Evolutionary conservation across 1,140 invertebrate genomes (phyloP), one percentile per base, ranked within the genome.

Genomic region (Penaeus vannamei): DNA sequence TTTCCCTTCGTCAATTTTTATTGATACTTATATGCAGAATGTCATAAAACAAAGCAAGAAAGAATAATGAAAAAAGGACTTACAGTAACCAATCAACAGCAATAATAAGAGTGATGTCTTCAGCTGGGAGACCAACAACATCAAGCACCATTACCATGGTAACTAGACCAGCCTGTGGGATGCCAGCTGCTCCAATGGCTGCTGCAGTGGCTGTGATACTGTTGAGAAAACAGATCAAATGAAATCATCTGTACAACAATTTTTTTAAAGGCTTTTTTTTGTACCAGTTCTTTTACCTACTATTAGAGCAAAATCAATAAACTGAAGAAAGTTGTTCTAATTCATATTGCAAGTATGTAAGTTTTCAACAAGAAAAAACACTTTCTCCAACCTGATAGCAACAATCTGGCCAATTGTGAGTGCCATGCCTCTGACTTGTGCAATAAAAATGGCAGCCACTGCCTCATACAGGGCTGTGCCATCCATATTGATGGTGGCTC

Each of bases 101-200:
- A 86, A 99, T 95, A 92, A 99, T 98, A 29, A 98, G 95, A 19
- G 97, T 96, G 32, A 99, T 96, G 92, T 99, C 97, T 92, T 98
- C 96, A 22, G 97, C 96, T 72, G 98, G 97, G 79, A 99, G 94
- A 42, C 97, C 97, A 79, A 99, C 96, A 7, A 97, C 98, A 92
- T 98, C 97, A 86, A 99, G 93, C 60, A 99, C 98, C 95, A 99
- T 98, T 36, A 99, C 96, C 97, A 99, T 98, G 79, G 98, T 99
- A 23, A 99, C 97, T 61, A 98, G 94, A 66, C 97, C 97, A 23
- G 98, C 98, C 93, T 98, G 97, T 1, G 98, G 98, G 90, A 99
- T 98, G 46, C 98, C 97, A 23, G 98, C 98, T 23, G 98, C 98
- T 86, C 98, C 98, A 92, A 99, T 98, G 91, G 97, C 98, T 1